phyloP scores from a whole-genome alignment of 1,140 invertebrate species.

The Drosophila littoralis region DNA sequence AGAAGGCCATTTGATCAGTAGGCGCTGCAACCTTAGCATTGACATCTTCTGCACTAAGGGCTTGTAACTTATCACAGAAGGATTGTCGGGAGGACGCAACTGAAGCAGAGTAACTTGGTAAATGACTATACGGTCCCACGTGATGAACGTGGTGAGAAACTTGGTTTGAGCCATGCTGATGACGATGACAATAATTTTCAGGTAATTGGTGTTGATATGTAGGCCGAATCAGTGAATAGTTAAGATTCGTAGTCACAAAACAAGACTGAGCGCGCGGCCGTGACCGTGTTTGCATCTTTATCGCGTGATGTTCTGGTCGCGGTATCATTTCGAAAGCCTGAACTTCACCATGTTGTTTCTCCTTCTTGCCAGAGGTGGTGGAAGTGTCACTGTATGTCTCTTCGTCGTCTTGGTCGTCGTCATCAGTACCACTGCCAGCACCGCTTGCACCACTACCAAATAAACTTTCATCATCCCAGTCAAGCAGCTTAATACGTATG shows the following conservation, averaged over 20 bases:
- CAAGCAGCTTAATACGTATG: constrained; percentile 78
- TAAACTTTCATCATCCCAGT: constrained; percentile 74
- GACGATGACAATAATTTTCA: constrained; percentile 31
- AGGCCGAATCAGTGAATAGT: constrained; percentile 38
- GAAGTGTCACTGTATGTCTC: constrained; percentile 51
- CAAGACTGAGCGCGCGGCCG: constrained; percentile 73
- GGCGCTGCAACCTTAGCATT: constrained; percentile 46
- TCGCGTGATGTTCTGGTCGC: constrained; percentile 11
- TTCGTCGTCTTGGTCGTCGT: constrained; percentile 32
- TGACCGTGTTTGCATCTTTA: constrained; percentile 15
- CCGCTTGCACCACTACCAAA: constrained; percentile 60
- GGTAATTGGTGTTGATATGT: constrained; percentile 50
- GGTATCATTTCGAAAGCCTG: constrained; percentile 25
- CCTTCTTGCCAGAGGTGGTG: constrained; percentile 36
- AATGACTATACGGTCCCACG: constrained; percentile 62
- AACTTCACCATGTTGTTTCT: neutral
- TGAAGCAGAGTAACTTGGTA: constrained; percentile 51
- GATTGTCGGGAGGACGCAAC: constrained; percentile 71
- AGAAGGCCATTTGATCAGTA: constrained; percentile 32
- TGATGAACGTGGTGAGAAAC: constrained; percentile 65
- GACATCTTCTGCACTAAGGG: constrained; percentile 54
- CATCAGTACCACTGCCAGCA: constrained; percentile 40
- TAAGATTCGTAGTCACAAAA: constrained; percentile 67
- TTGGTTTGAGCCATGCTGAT: constrained; percentile 34
- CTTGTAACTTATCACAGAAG: constrained; percentile 77